Evolutionary conservation across 2,888 invertebrate genomes (phyloP).

Genomic region (Melikaiella ostensackeni): DNA sequence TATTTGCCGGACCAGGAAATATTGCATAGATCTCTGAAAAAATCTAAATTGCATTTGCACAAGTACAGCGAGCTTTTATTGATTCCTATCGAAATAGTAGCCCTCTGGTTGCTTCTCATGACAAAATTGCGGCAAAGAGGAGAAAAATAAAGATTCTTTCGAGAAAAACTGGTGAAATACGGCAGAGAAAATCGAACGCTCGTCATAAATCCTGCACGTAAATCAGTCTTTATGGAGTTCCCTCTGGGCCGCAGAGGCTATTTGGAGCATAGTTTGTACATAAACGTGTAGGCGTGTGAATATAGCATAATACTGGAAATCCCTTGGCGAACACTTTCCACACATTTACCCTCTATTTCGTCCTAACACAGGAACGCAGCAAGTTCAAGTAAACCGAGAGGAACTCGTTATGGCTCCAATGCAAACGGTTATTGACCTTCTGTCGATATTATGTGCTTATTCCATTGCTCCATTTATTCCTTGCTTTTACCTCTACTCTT

Average conservation of each 20-base stretch:
- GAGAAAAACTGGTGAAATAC: slow-evolving; percentile 66
- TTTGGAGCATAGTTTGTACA: slow-evolving; percentile 57
- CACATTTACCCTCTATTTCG: slow-evolving; percentile 42
- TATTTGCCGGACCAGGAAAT: background rate
- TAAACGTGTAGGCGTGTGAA: slow-evolving; percentile 39
- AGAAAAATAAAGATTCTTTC: slow-evolving; percentile 54
- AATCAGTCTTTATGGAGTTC: slow-evolving; percentile 74
- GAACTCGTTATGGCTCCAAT: slow-evolving; percentile 42
- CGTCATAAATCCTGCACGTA: slow-evolving; percentile 74
- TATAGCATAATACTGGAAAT: background rate
- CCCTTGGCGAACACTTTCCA: slow-evolving; percentile 32
- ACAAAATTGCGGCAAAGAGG: slow-evolving; percentile 29
- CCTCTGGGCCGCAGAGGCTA: slow-evolving; percentile 60
- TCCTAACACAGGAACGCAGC: slow-evolving; percentile 3
- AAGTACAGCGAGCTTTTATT: background rate
- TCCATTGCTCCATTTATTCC: background rate
- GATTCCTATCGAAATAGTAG: slow-evolving; percentile 14
- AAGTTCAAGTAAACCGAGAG: slow-evolving; percentile 53
- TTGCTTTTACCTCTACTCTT: background rate
- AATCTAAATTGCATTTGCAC: background rate
- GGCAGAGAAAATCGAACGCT: slow-evolving; percentile 71
- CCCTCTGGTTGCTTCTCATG: slow-evolving; percentile 38
- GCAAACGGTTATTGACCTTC: slow-evolving; percentile 6
- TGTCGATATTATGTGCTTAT: background rate
- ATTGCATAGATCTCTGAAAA: background rate